A percentile compares a stretch with the other conserved stretches of the same genome.
Evolutionary conservation across 2,888 invertebrate genomes (phyloP).

Genomic region (Congeria kusceri): DNA sequence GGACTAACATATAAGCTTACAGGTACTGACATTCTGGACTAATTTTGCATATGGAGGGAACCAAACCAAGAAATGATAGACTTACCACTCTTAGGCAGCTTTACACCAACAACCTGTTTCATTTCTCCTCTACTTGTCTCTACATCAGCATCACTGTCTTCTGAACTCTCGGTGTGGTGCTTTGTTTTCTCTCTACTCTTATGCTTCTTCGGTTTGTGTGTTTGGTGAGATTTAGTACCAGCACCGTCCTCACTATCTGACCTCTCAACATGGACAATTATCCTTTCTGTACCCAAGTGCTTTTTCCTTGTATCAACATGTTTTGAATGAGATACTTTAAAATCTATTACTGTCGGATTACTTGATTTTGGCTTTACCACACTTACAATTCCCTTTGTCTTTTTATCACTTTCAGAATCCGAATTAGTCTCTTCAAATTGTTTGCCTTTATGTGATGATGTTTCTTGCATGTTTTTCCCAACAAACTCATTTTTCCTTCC

Average conservation of each 20-base stretch:
- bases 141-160: conserved; percentile 29
- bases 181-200: conserved; percentile 4
- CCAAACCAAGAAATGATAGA: too few relatives aligned
- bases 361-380: conserved; percentile 20
- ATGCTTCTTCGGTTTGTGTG: conserved; percentile 33
- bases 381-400: conserved; percentile 42
- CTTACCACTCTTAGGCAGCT: too few relatives aligned
- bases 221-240: conserved; percentile 7
- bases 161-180: too few relatives aligned
- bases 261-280: conserved; percentile 51
- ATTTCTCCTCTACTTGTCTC: conserved; percentile 9
- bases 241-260: conserved; percentile 42
- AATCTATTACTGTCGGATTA: conserved; percentile 46
- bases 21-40: too few relatives aligned
- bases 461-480: conserved; percentile 3
- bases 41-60: too few relatives aligned
- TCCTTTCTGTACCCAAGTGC: conserved; percentile 29
- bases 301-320: conserved; percentile 19
- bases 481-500: not conserved
- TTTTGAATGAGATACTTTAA: conserved; percentile 44
- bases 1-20: too few relatives aligned
- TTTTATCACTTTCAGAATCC: conserved; percentile 32
- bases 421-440: conserved; percentile 51
- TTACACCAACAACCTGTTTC: conserved; percentile 49
- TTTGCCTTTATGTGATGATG: conserved; percentile 1